Evolutionary conservation across 2,797 vertebrate genomes (phyloP), one percentile per base, ranked within the genome.

Genomic region (Clarias platycephalus): DNA sequence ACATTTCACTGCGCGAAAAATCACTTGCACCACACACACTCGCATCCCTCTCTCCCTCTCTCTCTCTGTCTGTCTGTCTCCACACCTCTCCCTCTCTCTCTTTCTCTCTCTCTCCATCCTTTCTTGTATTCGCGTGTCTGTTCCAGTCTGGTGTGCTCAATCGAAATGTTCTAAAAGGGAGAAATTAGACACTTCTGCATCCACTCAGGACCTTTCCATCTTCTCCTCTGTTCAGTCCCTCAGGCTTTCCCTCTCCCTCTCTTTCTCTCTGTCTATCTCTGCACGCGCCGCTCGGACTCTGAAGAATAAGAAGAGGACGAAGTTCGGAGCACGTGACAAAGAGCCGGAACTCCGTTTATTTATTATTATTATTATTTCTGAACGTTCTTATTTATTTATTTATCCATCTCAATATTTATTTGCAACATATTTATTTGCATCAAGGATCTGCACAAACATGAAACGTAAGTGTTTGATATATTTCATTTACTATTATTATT

Each of bases 1-100:
- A 96, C 95, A 95, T 94, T 96, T 95, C 95, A 95, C 94, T 94
- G 92, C 94, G 94, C 94, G 94, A 94, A 95, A 94, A 94, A 93
- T 95, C 94, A 95, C 95, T 93, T 93, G 94, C 91, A 92, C 85
- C 81, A 86, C 93, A 93, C 93, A 94, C 93, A 93, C 94, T 94
- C 95, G 93, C 91, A 91, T 93, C 93, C 93, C 93, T 90, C 87
- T 88, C 81, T 88, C 83, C 88, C 85, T 85, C 68, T 84, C 89
- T 88, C 88, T 89, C 86, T 89, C 84, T 80, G 77, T 72, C 78
- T 87, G 80, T 87, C 78, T 93, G 90, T 90, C 89, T 90, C 84
- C 90, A 88, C 88, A 87, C 63, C 66, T 80, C 80, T 74, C 70
- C 76, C 82, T 85, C 83, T 88, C 83, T 88, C 67, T 81, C 79